Evolutionary conservation across 1,140 invertebrate species (phyloP), one percentile per base, ranked within the genome.

Genomic region (Conus betulinus): DNA sequence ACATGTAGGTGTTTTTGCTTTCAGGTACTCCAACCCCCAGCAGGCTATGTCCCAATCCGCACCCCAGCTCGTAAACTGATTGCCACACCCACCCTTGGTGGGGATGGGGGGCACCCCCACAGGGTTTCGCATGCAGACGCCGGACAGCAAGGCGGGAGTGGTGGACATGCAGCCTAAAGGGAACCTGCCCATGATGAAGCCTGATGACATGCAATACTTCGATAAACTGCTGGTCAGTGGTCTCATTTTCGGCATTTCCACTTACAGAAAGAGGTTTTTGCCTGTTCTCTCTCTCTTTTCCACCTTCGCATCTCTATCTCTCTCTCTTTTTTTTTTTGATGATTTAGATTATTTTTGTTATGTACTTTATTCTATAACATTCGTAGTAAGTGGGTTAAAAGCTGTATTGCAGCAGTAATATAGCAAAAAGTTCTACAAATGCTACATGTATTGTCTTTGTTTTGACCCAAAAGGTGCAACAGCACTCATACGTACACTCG

Each of bases 181-280:
- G 97, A 99, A 99, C 96, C 96, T 99, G 85, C 99, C 99, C 25
- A 99, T 99, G 94, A 97, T 99, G 97, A 99, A 99, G 95, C 99
- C 99, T 0, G 99, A 99, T 96, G 99, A 99, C 96, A 98, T 99
- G 52, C 99, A 99, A 95, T 99, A 99, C 96, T 99, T 99, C 95
- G 99, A 99, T 95, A 99, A 99, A 96, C 96, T 99, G 55, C 95
- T 99, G 79, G 96, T 96, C 90, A 94, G 63, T 20, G 57, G 7
- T n/a, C 25, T 15, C 1, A 25, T 60, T 15, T 60, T 39, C 39
- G 3, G 39, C 39, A 39, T 39, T 39, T 39, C 39, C 39, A 39
- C 39, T 39, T 39, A 39, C 39, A 60, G 57, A 60, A 60, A 60
- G 57, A 11, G 57, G 57, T 60, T 60, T 57, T 60, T 11, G 57